phyloP scores from a whole-genome alignment of 2,797 vertebrate species.

The Apodemus agrarius region DNA sequence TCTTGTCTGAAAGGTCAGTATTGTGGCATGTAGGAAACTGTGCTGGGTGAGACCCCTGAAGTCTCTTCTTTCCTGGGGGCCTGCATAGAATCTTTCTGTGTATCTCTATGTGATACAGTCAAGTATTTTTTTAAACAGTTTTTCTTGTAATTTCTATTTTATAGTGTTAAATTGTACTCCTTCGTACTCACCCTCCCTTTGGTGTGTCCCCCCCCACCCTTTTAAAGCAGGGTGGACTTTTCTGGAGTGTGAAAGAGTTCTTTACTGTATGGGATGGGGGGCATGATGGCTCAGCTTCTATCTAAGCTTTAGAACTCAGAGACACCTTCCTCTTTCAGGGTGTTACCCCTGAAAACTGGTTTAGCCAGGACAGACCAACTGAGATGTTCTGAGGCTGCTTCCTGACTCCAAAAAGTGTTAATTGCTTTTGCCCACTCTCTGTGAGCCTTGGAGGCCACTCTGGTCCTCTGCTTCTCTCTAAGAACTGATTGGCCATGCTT shows the following conservation, averaged over 20 bases:
- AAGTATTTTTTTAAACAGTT: slow-evolving; percentile 18
- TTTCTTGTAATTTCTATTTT: background rate
- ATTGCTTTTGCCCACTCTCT: background rate
- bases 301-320: background rate
- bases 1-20: background rate
- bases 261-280: background rate
- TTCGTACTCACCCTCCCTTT: no score
- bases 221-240: slow-evolving; percentile 9
- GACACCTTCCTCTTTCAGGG: background rate
- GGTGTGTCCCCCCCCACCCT: background rate
- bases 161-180: background rate
- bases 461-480: background rate
- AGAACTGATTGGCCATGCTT: background rate
- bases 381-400: background rate
- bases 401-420: background rate
- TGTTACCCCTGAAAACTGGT: background rate
- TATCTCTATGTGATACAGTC: background rate
- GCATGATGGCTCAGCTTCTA: background rate
- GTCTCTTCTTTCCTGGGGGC: background rate
- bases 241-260: background rate
- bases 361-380: background rate
- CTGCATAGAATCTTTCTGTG: background rate
- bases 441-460: background rate
- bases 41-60: background rate
- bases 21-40: background rate